These are phyloP conservation scores for Tylochromis polylepis DNA, from an alignment of 2,113 vertebrate genomes.

Conservation along the genomic window DNA sequence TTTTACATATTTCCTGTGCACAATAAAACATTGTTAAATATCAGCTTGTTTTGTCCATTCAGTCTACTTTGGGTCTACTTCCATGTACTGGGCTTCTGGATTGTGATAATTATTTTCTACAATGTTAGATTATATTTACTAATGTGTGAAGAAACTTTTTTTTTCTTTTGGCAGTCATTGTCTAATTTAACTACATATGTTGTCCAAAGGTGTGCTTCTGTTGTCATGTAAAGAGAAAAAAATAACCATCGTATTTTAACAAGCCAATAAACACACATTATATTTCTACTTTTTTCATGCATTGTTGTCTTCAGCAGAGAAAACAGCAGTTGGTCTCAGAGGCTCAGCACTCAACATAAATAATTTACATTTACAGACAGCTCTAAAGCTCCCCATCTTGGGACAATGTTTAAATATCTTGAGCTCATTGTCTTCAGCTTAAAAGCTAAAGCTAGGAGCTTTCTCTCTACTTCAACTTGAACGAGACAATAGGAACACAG, in stretches of 20 bases:
- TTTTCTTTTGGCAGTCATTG: neutral
- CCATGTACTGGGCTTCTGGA: neutral
- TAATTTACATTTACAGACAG: neutral
- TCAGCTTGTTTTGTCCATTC: neutral
- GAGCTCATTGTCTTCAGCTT: neutral
- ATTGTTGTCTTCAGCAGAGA: neutral
- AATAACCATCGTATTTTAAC: neutral
- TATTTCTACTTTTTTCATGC: neutral
- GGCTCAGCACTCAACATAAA: neutral
- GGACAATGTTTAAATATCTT: neutral
- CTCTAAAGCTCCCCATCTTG: neutral
- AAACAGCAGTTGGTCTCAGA: neutral
- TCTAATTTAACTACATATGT: neutral
- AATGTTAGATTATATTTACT: neutral
- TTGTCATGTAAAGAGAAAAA: neutral
- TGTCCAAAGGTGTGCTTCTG: neutral
- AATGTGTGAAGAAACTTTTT: too few relatives aligned
- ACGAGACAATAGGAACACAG: neutral
- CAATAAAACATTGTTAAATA: neutral
- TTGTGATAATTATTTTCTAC: neutral
- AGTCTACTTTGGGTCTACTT: neutral
- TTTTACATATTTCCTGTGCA: neutral
- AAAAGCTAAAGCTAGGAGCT: neutral
- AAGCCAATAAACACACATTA: neutral
- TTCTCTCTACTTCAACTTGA: neutral